Conservation (phyloP, 2,113 vertebrate genomes). For the Ploceus nigricollis region DNA sequence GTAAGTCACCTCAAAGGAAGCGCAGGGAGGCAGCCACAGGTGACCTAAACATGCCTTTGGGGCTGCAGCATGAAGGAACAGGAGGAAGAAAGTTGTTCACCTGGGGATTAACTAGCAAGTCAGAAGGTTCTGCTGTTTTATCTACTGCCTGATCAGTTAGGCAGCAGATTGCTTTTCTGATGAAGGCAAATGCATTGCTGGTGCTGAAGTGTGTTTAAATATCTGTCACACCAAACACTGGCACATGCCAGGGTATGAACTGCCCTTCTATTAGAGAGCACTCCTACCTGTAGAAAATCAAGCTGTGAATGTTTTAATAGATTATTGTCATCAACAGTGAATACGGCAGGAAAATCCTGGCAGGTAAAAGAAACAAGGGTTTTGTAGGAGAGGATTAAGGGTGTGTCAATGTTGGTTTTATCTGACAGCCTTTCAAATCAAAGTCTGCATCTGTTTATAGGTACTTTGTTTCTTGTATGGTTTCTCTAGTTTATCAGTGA, state of each 20-base stretch:
- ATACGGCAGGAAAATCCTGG: not conserved
- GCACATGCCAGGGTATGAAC: not conserved
- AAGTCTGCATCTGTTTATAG: not conserved
- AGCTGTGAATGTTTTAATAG: not conserved
- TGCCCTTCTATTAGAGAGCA: not conserved
- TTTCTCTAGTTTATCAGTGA: slow-evolving; percentile 13
- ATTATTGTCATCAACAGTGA: not conserved
- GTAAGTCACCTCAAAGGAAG: not conserved
- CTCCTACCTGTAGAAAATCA: not conserved
- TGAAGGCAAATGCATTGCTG: not conserved
- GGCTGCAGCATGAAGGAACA: not conserved
- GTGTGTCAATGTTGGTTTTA: not conserved
- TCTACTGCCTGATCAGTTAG: not conserved
- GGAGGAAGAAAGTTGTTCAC: not conserved
- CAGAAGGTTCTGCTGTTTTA: not conserved
- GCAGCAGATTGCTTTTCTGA: not conserved
- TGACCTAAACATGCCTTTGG: not conserved
- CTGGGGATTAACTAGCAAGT: not conserved
- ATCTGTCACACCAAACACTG: not conserved
- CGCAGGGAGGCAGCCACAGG: not conserved
- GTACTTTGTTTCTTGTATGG: not conserved
- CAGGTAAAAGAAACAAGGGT: not conserved
- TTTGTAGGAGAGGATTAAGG: slow-evolving; percentile 34
- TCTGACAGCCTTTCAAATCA: not conserved
- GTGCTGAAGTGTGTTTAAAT: not conserved